Base-by-base conservation (phyloP, 92 coral and sea anemone genomes). In the Metridium senile region DNA sequence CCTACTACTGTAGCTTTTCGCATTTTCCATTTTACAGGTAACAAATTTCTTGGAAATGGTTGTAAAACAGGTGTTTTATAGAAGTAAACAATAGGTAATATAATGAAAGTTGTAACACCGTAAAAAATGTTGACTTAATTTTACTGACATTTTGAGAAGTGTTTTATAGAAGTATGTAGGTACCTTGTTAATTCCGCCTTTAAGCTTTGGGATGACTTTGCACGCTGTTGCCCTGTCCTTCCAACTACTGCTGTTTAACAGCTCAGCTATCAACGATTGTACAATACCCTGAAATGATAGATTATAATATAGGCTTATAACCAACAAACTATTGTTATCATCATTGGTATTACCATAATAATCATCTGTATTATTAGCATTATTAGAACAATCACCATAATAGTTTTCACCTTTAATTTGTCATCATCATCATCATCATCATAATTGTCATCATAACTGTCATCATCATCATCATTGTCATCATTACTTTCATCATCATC, bases 161-260 rank as follows among this genome's bases (percentile, higher is more conserved):
- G 13, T 4, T 4, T 39, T 39, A 4, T 4, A 39, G 49, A 4
- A 39, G 6, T 39, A 13, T 39, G 8, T 54, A 3, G 2, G 17
- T 31, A 86, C 97, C 97, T 93, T 89, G 73, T 92, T 96, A 18
- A 89, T 83, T 26, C 96, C 92, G 34, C 97, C 94, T 70, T 80
- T 90, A 13, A 96, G 89, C 75, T 93, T 91, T 0, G 99, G 99
- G 59, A 96, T 85, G 59, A 96, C 93, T 29, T 87, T 89, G 62
- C 97, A 96, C 28, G 98, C 97, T 52, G 91, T 89, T 4, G 83
- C 83, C 39, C 99, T 81, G 75, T 92, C 99, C 76, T 87, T 90
- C 92, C 99, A 92, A 67, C 99, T 95, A 81, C 86, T 92, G 62
- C 99, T 95, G 86, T 95, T 95, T 28, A 95, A 87, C 35, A 91